A percentile compares a stretch with the other conserved stretches of the same genome.
phyloP scores from a whole-genome alignment of 2,888 invertebrate genomes.

The Homarus gammarus region DNA sequence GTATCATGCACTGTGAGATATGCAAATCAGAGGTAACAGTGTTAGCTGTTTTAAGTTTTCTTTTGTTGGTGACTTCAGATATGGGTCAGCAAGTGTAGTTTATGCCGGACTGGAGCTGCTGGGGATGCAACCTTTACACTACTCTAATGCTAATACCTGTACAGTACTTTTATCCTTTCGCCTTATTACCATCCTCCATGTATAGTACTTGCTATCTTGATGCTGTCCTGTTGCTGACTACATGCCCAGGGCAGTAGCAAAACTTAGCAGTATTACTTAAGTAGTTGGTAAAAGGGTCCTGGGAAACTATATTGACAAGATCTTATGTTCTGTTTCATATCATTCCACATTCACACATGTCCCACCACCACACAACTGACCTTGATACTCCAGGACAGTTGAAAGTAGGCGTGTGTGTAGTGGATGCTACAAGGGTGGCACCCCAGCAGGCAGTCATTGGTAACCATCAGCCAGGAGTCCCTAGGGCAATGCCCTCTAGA shows the following conservation, averaged over 20 bases:
- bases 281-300: background rate
- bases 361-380: background rate
- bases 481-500: conserved; percentile 36
- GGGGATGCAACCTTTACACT: conserved; percentile 27
- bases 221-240: conserved; percentile 7
- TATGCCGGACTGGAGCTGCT: conserved; percentile 37
- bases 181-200: background rate
- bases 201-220: background rate
- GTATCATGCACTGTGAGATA: conserved; percentile 67
- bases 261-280: background rate
- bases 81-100: conserved; percentile 31
- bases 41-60: conserved; percentile 41
- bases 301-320: background rate
- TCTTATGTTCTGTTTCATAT: background rate
- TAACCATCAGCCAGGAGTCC: conserved; percentile 25
- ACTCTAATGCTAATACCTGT: background rate
- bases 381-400: conserved; percentile 11
- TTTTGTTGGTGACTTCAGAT: conserved; percentile 17
- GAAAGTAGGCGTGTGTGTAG: conserved; percentile 12
- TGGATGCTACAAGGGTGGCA: conserved; percentile 13
- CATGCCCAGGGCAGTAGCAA: background rate
- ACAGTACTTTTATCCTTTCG: background rate
- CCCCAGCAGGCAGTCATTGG: conserved; percentile 57
- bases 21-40: conserved; percentile 47
- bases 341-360: background rate